Conservation (phyloP, 2,888 invertebrate species). For the Oxytorus armatus region DNA sequence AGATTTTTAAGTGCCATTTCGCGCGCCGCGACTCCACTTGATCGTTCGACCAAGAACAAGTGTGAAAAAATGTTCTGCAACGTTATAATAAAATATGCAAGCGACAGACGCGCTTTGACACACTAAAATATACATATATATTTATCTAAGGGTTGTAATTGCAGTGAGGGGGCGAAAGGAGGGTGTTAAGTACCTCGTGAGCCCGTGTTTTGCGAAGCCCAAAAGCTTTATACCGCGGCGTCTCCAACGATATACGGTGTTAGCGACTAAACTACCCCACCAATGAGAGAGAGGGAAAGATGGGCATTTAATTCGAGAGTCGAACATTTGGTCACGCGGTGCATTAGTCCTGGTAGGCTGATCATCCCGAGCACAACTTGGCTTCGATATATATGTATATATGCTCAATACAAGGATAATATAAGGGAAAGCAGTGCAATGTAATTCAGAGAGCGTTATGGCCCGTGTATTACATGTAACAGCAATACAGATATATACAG, state of each 20-base stretch:
- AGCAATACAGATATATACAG: not conserved
- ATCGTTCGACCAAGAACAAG: slow-evolving; percentile 26
- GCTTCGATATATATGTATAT: slow-evolving; percentile 30
- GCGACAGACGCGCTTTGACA: slow-evolving; percentile 23
- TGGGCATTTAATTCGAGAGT: slow-evolving; percentile 79
- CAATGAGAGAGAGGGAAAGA: not conserved
- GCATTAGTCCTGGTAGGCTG: slow-evolving; percentile 82
- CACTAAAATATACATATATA: too few species aligned
- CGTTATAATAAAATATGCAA: slow-evolving; percentile 20
- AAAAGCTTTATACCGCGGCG: slow-evolving; percentile 28
- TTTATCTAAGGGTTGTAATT: slow-evolving; percentile 49
- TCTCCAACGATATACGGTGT: slow-evolving; percentile 2
- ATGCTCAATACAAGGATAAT: slow-evolving; percentile 34
- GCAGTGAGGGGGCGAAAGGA: slow-evolving; percentile 13
- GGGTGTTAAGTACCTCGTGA: slow-evolving; percentile 64
- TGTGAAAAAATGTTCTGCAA: slow-evolving; percentile 34
- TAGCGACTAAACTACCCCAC: slow-evolving; percentile 20
- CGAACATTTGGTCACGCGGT: slow-evolving; percentile 81
- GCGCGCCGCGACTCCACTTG: not conserved
- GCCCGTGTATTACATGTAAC: slow-evolving; percentile 48
- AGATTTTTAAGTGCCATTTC: slow-evolving; percentile 43
- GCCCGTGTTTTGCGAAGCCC: slow-evolving; percentile 43
- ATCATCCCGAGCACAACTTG: slow-evolving; percentile 69
- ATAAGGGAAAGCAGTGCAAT: slow-evolving; percentile 51
- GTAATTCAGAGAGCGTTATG: slow-evolving; percentile 53